Evolutionary conservation across 1,140 invertebrate genomes (phyloP).

Genomic region (Goniozus legneri): DNA sequence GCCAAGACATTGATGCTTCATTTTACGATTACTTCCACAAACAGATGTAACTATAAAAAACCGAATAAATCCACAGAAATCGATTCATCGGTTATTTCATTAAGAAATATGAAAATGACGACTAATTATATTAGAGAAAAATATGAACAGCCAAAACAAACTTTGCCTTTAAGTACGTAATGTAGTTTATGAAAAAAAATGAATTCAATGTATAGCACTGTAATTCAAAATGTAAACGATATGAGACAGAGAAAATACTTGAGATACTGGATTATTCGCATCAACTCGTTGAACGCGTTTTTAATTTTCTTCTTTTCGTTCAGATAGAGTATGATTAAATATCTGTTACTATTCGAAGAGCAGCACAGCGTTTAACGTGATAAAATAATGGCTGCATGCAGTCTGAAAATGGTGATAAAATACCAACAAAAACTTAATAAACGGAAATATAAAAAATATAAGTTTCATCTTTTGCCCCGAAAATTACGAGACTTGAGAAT

Average conservation of each 20-base stretch:
- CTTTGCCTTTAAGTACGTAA: conserved; percentile 48
- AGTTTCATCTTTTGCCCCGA: too few species aligned
- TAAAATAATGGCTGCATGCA: too few species aligned
- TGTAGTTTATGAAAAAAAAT: conserved; percentile 47
- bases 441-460: too few species aligned
- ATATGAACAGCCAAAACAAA: conserved; percentile 44
- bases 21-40: conserved; percentile 46
- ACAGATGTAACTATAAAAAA: conserved; percentile 12
- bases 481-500: too few species aligned
- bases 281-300: too few species aligned
- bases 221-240: conserved; percentile 47
- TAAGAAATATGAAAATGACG: conserved; percentile 37
- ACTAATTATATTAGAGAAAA: conserved; percentile 48
- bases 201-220: conserved; percentile 51
- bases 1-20: conserved; percentile 40
- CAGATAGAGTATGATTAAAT: too few species aligned
- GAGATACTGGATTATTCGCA: too few species aligned
- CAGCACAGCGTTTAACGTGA: too few species aligned
- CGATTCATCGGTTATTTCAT: conserved; percentile 40
- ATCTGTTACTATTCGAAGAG: too few species aligned
- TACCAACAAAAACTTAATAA: too few species aligned
- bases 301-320: too few species aligned
- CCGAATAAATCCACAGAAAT: conserved; percentile 14
- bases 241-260: conserved; percentile 35
- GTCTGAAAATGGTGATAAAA: too few species aligned